Evolutionary conservation across 2,888 invertebrate species (phyloP), one percentile per base, ranked within the genome.

Genomic region (Caenorhabditis panamensis): DNA sequence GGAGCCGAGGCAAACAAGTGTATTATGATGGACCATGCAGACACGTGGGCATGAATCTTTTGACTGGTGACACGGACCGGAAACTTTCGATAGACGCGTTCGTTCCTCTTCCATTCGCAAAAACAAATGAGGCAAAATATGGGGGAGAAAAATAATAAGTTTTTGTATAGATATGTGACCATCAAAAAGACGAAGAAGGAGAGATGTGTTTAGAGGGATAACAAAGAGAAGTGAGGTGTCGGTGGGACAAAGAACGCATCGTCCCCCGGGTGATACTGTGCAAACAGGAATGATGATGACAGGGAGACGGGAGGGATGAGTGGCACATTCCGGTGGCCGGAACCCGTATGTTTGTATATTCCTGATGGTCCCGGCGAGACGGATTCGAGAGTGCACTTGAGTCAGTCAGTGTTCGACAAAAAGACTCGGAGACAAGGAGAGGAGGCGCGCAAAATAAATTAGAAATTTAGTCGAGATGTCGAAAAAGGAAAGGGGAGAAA

Each of bases 381-480:
- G 24, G 41, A 36, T 56, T 24, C 47, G 22, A 59, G 41, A 53
- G 31, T 67, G 56, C 67, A 67, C 67, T 76, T 61, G 61, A 75
- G 69, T 41, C 53, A 53, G 44, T 62, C 53, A 71, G 75, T 76
- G 68, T 76, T 68, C 68, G 53, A 22, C 64, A 58, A 53, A 59
- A 51, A 73, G 51, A 22, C 24, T 18, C 36, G 54, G 26, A 61
- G 37, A 26, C 24, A 6, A 41, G 28, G 28, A 9, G 24, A 4
- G 62, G 20, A 22, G 26, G 36, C 22, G 64, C 18, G 53, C 24
- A 76, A 73, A 76, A 76, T 76, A 76, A 76, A 76, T 76, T 76
- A 76, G 76, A 76, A 76, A 76, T 76, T 76, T 76, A 67, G 76
- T 62, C 59, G 67, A 63, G 67, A 76, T 68, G 76, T 76, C 76